Evolutionary conservation across 2,797 vertebrate species (phyloP), one percentile per base, ranked within the genome.

Genomic region (Channa striata): DNA sequence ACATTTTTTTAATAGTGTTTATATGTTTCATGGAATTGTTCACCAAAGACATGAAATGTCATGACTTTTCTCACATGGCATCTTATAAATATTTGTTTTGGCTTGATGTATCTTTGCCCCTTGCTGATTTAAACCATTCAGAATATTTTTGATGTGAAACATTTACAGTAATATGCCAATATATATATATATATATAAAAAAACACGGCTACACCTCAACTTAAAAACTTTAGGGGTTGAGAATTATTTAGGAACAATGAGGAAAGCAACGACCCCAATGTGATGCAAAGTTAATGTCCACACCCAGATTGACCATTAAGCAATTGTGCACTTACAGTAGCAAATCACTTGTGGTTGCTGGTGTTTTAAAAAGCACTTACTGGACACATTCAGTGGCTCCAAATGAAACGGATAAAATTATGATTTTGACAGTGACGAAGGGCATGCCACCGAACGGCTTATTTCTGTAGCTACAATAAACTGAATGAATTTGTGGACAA

Each of bases 281-380:
- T 59, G 50, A 70, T 30, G 7, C 52, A 79, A 65, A 70, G 23
- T 19, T 78, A 37, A 78, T 64, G 68, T 70, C 62, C 14, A 36
- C 42, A 69, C 64, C 60, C 43, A 64, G 13, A n/a, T 49, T 19
- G 23, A 48, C 30, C 68, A 80, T 76, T 68, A 77, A 69, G 64
- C 36, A 59, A 43, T 61, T 4, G 23, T 76, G 76, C 78, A 87
- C 83, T 90, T 68, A 83, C 1, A 30, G 4, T 30, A 4, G 59
- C 52, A 74, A 72, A 68, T 72, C 66, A 68, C 72, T 75, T 70
- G 30, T 64, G 63, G 64, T 62, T 74, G 72, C 59, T 68, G 54
- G 72, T 69, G 66, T 70, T 74, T 84, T 4, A 84, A 73, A 89
- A 80, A 87, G 62, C 74, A 47, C 80, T 81, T 76, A 73, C 77